Conservation (phyloP, 2,113 vertebrate species). For the Lasiurus borealis region DNA sequence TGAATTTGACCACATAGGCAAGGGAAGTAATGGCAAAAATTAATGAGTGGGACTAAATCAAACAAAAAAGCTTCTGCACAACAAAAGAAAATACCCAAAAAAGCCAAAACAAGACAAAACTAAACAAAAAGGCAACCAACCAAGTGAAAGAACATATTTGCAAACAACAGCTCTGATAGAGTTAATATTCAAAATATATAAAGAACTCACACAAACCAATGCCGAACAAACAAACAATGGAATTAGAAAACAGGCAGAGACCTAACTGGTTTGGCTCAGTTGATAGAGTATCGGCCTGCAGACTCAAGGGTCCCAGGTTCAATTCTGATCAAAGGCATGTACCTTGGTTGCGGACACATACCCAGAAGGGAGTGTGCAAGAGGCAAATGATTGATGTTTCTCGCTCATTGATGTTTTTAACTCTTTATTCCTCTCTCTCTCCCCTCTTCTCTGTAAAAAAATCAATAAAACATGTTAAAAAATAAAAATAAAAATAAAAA, state of each 20-base stretch:
- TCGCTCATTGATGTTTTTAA: too few species aligned
- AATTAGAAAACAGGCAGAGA: neutral
- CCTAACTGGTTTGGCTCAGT: too few species aligned
- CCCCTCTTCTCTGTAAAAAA: too few species aligned
- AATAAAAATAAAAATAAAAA: too few species aligned
- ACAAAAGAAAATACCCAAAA: neutral
- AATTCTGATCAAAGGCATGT: too few species aligned
- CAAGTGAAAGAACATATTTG: neutral
- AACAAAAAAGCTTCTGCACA: neutral
- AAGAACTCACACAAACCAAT: neutral
- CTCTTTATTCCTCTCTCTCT: too few species aligned
- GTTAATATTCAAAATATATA: neutral
- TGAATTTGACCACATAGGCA: neutral
- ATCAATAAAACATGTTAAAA: too few species aligned
- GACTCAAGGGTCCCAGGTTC: too few species aligned
- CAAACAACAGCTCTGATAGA: neutral
- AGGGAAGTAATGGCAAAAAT: neutral
- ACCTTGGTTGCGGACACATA: too few species aligned
- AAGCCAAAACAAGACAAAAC: neutral
- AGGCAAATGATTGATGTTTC: too few species aligned
- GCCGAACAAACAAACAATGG: neutral
- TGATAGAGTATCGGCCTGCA: too few species aligned
- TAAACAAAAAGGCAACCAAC: neutral
- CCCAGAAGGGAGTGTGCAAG: too few species aligned
- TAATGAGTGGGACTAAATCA: neutral